These are phyloP conservation scores for Todiramphus saurophagus DNA, from an alignment of 2,113 vertebrate species.

Conservation along the genomic window DNA sequence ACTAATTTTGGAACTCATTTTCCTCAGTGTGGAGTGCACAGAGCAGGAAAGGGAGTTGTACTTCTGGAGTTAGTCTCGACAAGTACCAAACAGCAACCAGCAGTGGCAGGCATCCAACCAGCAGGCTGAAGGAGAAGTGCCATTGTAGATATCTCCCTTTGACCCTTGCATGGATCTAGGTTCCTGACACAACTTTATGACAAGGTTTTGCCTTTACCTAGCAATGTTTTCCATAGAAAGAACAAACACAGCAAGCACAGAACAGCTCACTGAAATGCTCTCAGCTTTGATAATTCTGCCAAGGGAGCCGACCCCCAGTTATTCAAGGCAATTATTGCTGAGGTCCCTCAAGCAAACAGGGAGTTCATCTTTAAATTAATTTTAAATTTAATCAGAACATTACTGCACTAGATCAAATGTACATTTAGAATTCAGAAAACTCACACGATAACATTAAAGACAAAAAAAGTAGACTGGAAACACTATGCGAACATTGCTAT, in stretches of 20 bases:
- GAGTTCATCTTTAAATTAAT: background rate
- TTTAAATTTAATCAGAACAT: background rate
- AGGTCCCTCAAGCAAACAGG: background rate
- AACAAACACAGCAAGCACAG: background rate
- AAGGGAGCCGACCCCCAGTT: background rate
- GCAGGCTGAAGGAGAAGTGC: background rate
- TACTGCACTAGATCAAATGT: background rate
- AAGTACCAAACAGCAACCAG: background rate
- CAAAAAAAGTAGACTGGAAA: conserved; percentile 10
- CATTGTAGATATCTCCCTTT: background rate
- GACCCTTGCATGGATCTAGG: background rate
- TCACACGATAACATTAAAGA: background rate
- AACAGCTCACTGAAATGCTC: background rate
- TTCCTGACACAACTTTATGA: background rate
- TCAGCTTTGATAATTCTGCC: background rate
- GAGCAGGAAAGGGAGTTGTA: background rate
- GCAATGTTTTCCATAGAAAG: background rate
- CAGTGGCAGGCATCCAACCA: background rate
- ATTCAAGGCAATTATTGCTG: background rate
- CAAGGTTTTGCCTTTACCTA: background rate
- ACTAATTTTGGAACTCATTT: background rate
- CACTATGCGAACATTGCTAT: background rate
- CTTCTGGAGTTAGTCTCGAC: background rate
- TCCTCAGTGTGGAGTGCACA: background rate
- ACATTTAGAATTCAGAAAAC: background rate